phyloP scores from a whole-genome alignment of 92 coral and sea anemone genomes.

The Siderastrea siderea region DNA sequence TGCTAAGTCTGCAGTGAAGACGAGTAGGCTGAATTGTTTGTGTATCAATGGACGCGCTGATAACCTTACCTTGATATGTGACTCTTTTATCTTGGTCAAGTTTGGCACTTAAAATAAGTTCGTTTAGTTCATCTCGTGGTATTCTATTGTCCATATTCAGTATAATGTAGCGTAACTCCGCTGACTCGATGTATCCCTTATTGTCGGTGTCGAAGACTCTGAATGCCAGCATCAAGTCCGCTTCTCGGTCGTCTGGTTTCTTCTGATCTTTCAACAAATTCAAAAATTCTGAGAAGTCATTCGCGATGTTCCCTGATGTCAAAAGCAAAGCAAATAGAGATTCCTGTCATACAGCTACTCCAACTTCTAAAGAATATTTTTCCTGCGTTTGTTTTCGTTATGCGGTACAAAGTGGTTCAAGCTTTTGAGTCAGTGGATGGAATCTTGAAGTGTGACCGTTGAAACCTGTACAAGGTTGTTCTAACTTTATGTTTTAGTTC shows the following conservation, averaged over 20 bases:
- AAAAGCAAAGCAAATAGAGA: no score
- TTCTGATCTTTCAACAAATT: constrained; percentile 65
- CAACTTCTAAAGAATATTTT: no score
- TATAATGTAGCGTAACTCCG: constrained; percentile 76
- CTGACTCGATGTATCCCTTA: constrained; percentile 80
- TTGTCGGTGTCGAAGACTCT: constrained; percentile 79
- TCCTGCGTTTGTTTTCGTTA: background rate
- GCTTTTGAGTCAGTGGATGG: background rate
- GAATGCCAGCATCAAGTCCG: constrained; percentile 76
- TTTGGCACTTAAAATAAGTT: constrained; percentile 51
- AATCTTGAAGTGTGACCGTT: no score
- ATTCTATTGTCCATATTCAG: constrained; percentile 77
- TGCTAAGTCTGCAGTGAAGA: no score
- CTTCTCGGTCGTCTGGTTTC: constrained; percentile 74
- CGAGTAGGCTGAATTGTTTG: no score
- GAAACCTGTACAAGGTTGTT: background rate
- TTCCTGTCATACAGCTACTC: no score
- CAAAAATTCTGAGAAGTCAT: constrained; percentile 75
- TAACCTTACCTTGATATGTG: constrained; percentile 60
- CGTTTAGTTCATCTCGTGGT: constrained; percentile 66
- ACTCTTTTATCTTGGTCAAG: constrained; percentile 68
- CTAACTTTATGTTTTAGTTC: background rate
- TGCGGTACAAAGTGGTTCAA: background rate
- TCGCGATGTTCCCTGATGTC: no score
- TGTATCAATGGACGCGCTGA: background rate